A percentile compares a stretch with the other conserved stretches of the same genome.
Evolutionary conservation across 1,140 invertebrate species (phyloP).

Genomic region (Vanessa tameamea): DNA sequence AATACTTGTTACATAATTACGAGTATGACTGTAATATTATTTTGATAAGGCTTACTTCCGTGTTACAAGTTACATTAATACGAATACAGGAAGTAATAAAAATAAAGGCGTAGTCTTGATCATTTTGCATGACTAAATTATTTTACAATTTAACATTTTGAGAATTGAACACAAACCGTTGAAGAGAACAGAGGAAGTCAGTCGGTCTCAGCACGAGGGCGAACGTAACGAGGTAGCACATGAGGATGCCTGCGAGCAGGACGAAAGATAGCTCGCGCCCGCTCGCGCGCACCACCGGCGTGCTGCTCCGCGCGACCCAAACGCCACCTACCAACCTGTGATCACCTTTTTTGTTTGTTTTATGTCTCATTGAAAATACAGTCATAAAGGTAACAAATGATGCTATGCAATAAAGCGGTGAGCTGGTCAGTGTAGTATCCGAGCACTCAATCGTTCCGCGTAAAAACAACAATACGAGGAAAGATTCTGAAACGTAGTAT

Average conservation of each 20-base stretch:
- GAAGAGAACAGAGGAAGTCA: slow-evolving; percentile 88
- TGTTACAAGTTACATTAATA: too few relatives aligned
- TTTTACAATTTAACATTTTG: background rate
- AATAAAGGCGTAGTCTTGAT: background rate
- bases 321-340: slow-evolving; percentile 83
- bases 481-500: too few relatives aligned
- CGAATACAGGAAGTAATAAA: background rate
- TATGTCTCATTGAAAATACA: background rate
- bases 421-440: too few relatives aligned
- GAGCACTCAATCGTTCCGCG: too few relatives aligned
- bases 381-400: too few relatives aligned
- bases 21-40: too few relatives aligned
- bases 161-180: slow-evolving; percentile 82
- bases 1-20: too few relatives aligned
- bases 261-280: slow-evolving; percentile 94
- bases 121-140: background rate
- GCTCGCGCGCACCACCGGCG: slow-evolving; percentile 94
- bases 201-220: slow-evolving; percentile 89
- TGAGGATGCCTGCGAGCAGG: slow-evolving; percentile 91
- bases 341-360: background rate
- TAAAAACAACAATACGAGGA: too few relatives aligned
- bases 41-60: too few relatives aligned
- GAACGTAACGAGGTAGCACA: slow-evolving; percentile 95
- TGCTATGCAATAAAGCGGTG: too few relatives aligned
- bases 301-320: slow-evolving; percentile 89